A percentile compares a stretch with the other conserved stretches of the same genome.
Evolutionary conservation across 2,113 vertebrate genomes (phyloP).

Genomic region (Gobio gobio): DNA sequence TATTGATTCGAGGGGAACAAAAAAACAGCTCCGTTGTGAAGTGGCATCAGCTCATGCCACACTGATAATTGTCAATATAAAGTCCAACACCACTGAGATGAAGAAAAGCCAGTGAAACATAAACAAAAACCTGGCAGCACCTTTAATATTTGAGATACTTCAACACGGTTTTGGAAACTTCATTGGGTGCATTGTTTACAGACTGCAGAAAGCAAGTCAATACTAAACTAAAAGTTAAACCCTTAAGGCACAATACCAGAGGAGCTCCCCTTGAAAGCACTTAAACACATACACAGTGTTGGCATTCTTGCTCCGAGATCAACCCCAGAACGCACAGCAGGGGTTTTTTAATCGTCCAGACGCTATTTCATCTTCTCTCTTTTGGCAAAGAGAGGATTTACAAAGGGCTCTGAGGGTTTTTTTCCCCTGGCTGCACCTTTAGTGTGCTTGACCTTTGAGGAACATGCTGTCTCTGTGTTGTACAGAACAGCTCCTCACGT

Average conservation of each 20-base stretch:
- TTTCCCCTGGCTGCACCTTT: not conserved
- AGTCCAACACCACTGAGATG: not conserved
- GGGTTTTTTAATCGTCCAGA: not conserved
- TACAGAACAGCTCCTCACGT: not conserved
- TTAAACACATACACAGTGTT: not conserved
- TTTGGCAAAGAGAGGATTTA: not conserved
- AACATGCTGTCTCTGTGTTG: not conserved
- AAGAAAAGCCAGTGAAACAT: not conserved
- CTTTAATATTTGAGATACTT: not conserved
- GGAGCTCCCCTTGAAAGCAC: not conserved
- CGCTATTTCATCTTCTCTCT: not conserved
- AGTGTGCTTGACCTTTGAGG: not conserved
- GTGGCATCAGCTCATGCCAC: not conserved
- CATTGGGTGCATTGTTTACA: slow-evolving; percentile 1
- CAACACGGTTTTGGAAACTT: not conserved
- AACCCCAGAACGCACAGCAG: not conserved
- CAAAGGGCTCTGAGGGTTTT: not conserved
- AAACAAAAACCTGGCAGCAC: not conserved
- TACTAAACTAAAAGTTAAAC: slow-evolving; percentile 25
- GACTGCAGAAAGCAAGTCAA: slow-evolving; percentile 41
- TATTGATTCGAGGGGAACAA: not conserved
- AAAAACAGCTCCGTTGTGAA: not conserved
- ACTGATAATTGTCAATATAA: not conserved
- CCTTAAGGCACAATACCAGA: not conserved
- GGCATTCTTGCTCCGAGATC: not conserved